Evolutionary conservation across 1,140 invertebrate genomes (phyloP).

Genomic region (Caenorhabditis brenneri): DNA sequence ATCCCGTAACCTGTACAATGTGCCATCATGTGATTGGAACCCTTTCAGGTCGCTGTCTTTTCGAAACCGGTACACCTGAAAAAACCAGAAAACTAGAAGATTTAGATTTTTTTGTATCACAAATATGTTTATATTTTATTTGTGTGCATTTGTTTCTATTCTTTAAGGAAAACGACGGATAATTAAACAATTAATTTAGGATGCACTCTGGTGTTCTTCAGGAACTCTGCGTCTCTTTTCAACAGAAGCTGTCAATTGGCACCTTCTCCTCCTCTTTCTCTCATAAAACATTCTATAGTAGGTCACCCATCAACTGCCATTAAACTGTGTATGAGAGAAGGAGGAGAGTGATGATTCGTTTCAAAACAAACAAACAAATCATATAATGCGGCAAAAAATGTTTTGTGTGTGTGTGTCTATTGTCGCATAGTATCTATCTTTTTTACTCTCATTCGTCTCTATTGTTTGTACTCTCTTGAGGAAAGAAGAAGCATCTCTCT

Average conservation of each 20-base stretch:
- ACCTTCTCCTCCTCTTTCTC: not conserved
- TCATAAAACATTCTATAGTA: not conserved
- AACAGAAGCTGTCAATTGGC: not conserved
- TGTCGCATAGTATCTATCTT: slow-evolving; percentile 35
- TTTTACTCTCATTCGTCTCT: slow-evolving; percentile 25
- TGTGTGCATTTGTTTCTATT: not conserved
- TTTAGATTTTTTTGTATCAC: not conserved
- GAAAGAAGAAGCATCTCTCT: slow-evolving; percentile 21
- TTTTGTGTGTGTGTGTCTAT: slow-evolving; percentile 22
- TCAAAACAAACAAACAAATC: slow-evolving; percentile 43
- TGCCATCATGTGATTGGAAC: slow-evolving; percentile 34
- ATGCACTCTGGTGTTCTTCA: no score
- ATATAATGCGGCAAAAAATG: slow-evolving; percentile 42
- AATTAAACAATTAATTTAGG: no score
- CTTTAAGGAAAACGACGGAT: not conserved
- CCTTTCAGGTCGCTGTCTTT: slow-evolving; percentile 34
- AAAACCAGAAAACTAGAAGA: not conserved
- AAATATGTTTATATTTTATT: not conserved
- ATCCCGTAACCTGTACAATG: slow-evolving; percentile 33
- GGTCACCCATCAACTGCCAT: slow-evolving; percentile 10
- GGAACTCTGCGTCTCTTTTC: no score
- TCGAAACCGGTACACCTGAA: slow-evolving; percentile 31
- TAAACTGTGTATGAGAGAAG: not conserved
- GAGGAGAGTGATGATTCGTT: not conserved
- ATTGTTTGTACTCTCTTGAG: slow-evolving; percentile 40